A percentile compares a stretch with the other conserved stretches of the same genome.
These are phyloP conservation scores for Brevipalpus yothersi DNA, from an alignment of 1,140 invertebrate species.

Conservation along the genomic window DNA sequence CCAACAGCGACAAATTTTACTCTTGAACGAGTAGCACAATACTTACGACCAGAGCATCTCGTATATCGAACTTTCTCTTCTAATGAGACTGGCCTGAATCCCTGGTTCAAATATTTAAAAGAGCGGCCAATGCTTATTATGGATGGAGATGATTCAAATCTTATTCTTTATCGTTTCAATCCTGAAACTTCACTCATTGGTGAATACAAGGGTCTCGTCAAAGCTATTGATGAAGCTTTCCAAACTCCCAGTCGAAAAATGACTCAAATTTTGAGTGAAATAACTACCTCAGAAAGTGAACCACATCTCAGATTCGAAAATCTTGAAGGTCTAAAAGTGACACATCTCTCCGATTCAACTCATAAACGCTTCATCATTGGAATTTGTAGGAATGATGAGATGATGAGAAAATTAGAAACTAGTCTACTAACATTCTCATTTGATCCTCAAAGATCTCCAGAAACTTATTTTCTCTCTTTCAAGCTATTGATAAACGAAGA, in stretches of 20 bases:
- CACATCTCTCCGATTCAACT: background rate
- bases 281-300: background rate
- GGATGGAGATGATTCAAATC: conserved; percentile 19
- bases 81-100: conserved; percentile 17
- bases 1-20: conserved; percentile 28
- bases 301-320: background rate
- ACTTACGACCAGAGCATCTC: conserved; percentile 41
- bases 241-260: conserved; percentile 15
- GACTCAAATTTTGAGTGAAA: background rate
- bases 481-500: background rate
- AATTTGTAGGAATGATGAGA: conserved; percentile 10
- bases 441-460: background rate
- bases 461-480: background rate
- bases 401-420: background rate
- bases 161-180: conserved; percentile 44
- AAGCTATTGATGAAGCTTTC: conserved; percentile 40
- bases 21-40: conserved; percentile 69
- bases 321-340: background rate
- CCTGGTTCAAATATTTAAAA: conserved; percentile 51
- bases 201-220: conserved; percentile 42
- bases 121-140: conserved; percentile 41
- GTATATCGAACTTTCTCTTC: conserved; percentile 31
- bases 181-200: conserved; percentile 53
- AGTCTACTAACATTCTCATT: background rate
- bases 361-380: background rate